Evolutionary conservation across 2,113 vertebrate species (phyloP).

Genomic region (Prionailurus viverrinus): DNA sequence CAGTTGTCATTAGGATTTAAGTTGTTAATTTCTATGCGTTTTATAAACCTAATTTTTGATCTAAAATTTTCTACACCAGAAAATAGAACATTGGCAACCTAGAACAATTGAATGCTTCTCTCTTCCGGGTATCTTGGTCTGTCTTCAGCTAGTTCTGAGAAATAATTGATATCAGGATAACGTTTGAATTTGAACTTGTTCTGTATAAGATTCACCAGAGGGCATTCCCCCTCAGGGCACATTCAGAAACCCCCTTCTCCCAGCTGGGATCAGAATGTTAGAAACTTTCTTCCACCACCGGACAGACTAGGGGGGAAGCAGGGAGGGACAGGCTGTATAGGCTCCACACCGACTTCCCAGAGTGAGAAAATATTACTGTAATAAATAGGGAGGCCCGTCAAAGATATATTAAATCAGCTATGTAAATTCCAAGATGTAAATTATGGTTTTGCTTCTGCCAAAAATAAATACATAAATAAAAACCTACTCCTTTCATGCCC

Average conservation of each 20-base stretch:
- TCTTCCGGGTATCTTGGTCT: background rate
- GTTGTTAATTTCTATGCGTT: slow-evolving; percentile 2
- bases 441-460: slow-evolving; percentile 32
- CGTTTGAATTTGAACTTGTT: slow-evolving; percentile 30
- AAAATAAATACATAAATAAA: slow-evolving; percentile 52
- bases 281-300: background rate
- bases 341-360: background rate
- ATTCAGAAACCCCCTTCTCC: background rate
- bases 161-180: background rate
- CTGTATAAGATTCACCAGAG: background rate
- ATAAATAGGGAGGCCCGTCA: slow-evolving; percentile 1
- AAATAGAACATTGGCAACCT: background rate
- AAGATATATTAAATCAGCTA: background rate
- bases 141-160: slow-evolving; percentile 13
- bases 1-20: background rate
- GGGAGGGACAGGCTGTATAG: background rate
- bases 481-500: slow-evolving; percentile 16
- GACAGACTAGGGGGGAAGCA: background rate
- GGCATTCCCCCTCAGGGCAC: background rate
- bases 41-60: slow-evolving; percentile 36
- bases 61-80: background rate
- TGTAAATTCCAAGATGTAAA: slow-evolving; percentile 26
- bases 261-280: background rate
- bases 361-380: background rate
- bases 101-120: background rate